A percentile compares a stretch with the other conserved stretches of the same genome.
Evolutionary conservation across 2,113 vertebrate species (phyloP).

Genomic region (Oncorhynchus tshawytscha): DNA sequence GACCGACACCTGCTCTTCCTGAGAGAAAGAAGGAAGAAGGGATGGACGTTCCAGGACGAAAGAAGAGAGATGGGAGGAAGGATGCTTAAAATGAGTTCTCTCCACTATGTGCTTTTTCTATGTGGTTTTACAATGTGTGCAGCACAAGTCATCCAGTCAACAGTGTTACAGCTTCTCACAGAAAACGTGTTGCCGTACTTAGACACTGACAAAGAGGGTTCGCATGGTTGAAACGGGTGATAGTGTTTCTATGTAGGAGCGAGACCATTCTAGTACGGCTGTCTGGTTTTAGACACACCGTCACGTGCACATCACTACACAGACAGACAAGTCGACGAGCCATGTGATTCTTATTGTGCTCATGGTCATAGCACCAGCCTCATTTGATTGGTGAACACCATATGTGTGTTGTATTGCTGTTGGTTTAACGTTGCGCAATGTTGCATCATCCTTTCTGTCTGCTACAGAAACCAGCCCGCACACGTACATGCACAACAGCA

Average conservation of each 20-base stretch:
- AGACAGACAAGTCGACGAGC: not conserved
- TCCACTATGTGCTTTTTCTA: not conserved
- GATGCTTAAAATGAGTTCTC: not conserved
- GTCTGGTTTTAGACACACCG: not conserved
- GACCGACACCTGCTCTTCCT: not conserved
- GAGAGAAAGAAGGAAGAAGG: not conserved
- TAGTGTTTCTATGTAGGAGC: not conserved
- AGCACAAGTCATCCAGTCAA: not conserved
- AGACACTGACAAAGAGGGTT: not conserved
- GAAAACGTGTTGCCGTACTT: not conserved
- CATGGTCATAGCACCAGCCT: not conserved
- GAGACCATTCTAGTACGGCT: not conserved
- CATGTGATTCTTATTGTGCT: no score
- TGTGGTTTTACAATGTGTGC: not conserved
- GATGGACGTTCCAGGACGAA: not conserved
- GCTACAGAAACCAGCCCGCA: not conserved
- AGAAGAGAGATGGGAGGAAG: not conserved
- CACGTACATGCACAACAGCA: not conserved
- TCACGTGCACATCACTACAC: not conserved
- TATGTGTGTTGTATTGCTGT: not conserved
- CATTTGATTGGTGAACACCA: not conserved
- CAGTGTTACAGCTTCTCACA: not conserved
- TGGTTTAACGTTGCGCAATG: not conserved
- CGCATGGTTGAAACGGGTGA: not conserved
- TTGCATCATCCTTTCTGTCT: not conserved